Base-by-base conservation (phyloP, 2,113 vertebrate genomes). In the Thunnus maccoyii region DNA sequence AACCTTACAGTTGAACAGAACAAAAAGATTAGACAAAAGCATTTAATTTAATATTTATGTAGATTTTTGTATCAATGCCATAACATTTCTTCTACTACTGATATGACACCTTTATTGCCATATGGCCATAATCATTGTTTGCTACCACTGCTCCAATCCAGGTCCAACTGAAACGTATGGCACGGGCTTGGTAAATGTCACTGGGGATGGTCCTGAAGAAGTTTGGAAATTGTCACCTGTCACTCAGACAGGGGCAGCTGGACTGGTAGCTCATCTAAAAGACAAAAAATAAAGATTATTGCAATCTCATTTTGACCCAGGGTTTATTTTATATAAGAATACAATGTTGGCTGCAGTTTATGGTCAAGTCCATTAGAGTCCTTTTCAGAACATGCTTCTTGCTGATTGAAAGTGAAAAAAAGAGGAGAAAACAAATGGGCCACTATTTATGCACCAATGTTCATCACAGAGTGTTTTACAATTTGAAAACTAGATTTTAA, bases 201-300 rank as follows among this genome's bases (percentile, higher is more conserved):
- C 95, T 95, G 58, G 95, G 93, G 63, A 96, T 94, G 48, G 94
- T 96, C 27, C 95, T 91, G 88, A 96, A 95, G 82, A 96, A 95
- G 76, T 93, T 94, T 0, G 94, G 94, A 86, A 68, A 95, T 16
- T 90, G 80, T 0, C 1, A 48, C 27, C 86, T 94, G 89, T 95
- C 89, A 77, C 94, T 95, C 1, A 96, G 83, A 83, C 94, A 95
- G 15, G 93, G 90, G 46, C 94, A 95, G 65, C 92, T 95, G 1
- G 95, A 87, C 16, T 85, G 89, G 78, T 95, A 95, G 85, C 95
- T 95, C 48, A 96, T 85, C 95, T 96, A 67, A 88, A 51, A 72
- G 18, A 30, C 18, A 64, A 18, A 71, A 48, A 41, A 41, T 41
- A 41, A 10, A 41, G 36, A 41, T 41, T 41, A 41, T 2, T 41